Evolutionary conservation across 2,888 invertebrate genomes (phyloP).

Genomic region (Falcaria lacertinaria): DNA sequence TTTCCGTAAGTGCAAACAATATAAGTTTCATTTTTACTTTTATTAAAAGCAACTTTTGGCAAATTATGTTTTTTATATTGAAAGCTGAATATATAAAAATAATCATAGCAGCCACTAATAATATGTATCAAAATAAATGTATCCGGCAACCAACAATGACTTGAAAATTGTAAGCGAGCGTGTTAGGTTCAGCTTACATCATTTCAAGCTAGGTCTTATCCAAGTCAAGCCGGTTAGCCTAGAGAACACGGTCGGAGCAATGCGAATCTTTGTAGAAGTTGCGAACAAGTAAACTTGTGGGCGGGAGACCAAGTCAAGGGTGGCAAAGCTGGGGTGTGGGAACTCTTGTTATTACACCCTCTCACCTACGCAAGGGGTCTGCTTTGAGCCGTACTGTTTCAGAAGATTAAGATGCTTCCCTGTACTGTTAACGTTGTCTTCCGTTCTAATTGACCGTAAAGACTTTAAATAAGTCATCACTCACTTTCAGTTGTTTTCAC

Average conservation of each 20-base stretch:
- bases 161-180: conserved; percentile 36
- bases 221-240: conserved; percentile 62
- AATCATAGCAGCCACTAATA: conserved; percentile 7
- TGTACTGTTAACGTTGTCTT: conserved; percentile 65
- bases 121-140: conserved; percentile 20
- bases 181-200: conserved; percentile 51
- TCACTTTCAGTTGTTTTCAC: conserved; percentile 39
- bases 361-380: conserved; percentile 73
- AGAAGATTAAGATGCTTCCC: conserved; percentile 71
- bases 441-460: conserved; percentile 52
- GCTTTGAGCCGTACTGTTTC: conserved; percentile 63
- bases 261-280: conserved; percentile 68
- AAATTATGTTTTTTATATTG: too few relatives aligned
- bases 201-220: conserved; percentile 57
- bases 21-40: conserved; percentile 9
- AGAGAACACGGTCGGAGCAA: conserved; percentile 59
- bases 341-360: conserved; percentile 75
- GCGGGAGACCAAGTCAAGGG: conserved; percentile 55
- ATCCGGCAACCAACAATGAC: conserved; percentile 30
- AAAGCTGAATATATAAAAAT: conserved; percentile 7
- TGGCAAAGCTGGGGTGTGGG: conserved; percentile 41
- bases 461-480: conserved; percentile 38
- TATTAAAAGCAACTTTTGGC: too few relatives aligned
- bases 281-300: conserved; percentile 54
- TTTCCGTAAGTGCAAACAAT: conserved; percentile 20